phyloP scores from a whole-genome alignment of 2,113 vertebrate species.

The Rhegmatorhina hoffmannsi region DNA sequence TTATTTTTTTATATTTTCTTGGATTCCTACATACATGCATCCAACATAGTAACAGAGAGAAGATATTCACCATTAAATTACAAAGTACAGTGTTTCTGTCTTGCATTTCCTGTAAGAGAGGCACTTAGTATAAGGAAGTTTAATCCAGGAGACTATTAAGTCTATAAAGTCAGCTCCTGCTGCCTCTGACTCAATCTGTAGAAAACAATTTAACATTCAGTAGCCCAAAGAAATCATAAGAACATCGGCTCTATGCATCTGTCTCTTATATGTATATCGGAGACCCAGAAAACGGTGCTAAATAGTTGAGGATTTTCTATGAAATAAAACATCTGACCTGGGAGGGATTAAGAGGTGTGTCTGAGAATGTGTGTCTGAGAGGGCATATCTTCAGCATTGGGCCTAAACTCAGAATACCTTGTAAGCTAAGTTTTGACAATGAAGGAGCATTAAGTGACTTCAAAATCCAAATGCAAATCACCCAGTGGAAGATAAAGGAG shows the following conservation, averaged over 20 bases:
- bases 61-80: not conserved
- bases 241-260: not conserved
- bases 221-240: not conserved
- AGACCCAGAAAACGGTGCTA: not conserved
- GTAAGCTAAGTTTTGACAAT: not conserved
- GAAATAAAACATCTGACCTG: not conserved
- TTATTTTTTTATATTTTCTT: not conserved
- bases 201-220: not conserved
- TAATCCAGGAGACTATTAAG: not conserved
- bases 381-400: not conserved
- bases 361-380: not conserved
- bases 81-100: not conserved
- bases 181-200: not conserved
- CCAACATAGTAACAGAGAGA: not conserved
- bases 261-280: not conserved
- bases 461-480: not conserved
- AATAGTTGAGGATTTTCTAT: not conserved
- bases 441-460: not conserved
- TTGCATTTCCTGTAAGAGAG: not conserved
- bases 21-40: accelerated
- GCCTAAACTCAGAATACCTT: not conserved
- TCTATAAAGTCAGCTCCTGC: not conserved
- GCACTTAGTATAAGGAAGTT: not conserved
- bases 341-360: not conserved
- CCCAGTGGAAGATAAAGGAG: not conserved